Conservation (phyloP, 2,113 vertebrate species). For the Sterrhoptilus dennistouni region DNA sequence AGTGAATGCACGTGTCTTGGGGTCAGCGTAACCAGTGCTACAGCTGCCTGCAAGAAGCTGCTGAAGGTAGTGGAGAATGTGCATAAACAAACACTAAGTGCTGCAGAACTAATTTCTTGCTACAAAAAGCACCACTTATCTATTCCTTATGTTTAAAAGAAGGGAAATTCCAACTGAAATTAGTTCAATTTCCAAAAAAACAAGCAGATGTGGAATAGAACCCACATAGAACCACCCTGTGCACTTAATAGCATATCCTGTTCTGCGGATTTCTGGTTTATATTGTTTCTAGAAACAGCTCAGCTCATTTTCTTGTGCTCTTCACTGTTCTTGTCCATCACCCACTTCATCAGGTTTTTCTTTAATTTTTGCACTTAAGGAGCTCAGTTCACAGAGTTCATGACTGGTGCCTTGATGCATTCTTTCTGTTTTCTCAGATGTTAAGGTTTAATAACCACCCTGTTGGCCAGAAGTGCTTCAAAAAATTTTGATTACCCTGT, state of each 20-base stretch:
- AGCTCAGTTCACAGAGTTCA: background rate
- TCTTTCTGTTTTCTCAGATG: background rate
- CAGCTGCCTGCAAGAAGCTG: background rate
- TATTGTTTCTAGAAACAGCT: background rate
- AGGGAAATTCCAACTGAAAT: background rate
- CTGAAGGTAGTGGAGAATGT: background rate
- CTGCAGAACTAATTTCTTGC: background rate
- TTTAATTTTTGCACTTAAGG: background rate
- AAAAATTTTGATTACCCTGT: background rate
- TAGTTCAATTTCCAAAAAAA: background rate
- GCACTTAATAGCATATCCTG: background rate
- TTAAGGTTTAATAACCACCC: background rate
- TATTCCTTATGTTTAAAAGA: background rate
- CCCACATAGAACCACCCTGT: background rate
- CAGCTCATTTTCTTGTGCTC: background rate
- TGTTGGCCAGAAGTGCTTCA: background rate
- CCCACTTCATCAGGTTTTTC: background rate
- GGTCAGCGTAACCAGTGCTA: background rate
- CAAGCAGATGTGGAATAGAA: background rate
- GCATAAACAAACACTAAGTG: background rate
- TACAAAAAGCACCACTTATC: background rate
- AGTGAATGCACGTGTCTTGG: fast-evolving
- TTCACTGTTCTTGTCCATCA: background rate
- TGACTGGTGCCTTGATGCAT: background rate
- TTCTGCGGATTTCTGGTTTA: background rate